Evolutionary conservation across 2,113 vertebrate genomes (phyloP).

Genomic region (Triplophysa siluroides): DNA sequence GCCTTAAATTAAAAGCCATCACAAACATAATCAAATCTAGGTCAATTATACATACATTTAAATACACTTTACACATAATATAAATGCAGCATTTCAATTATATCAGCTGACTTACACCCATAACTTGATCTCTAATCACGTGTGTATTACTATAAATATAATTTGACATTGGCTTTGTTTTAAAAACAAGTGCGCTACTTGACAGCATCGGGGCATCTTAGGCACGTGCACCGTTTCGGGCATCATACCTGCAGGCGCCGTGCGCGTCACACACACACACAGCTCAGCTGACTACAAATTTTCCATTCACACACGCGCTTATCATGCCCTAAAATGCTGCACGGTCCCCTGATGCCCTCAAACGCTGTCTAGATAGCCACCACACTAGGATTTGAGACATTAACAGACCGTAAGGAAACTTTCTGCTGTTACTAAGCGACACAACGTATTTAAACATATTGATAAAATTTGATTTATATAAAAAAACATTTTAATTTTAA

Average conservation of each 20-base stretch:
- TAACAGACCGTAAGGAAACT: neutral
- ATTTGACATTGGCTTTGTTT: neutral
- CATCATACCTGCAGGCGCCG: neutral
- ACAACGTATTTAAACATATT: constrained; percentile 10
- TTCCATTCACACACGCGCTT: neutral
- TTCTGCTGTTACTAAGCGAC: constrained; percentile 36
- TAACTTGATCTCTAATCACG: too few species aligned
- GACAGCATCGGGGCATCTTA: neutral
- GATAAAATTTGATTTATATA: too few species aligned
- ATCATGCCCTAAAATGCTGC: too few species aligned
- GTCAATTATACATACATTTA: too few species aligned
- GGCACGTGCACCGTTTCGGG: neutral
- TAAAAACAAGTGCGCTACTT: neutral
- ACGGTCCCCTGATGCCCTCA: neutral
- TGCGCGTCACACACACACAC: neutral
- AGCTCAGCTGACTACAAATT: neutral
- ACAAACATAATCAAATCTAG: too few species aligned
- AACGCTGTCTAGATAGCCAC: neutral
- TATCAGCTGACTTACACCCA: too few species aligned
- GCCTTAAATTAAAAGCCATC: too few species aligned
- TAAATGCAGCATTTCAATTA: too few species aligned
- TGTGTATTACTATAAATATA: neutral
- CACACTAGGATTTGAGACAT: constrained; percentile 6
- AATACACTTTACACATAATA: too few species aligned
- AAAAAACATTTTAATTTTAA: too few species aligned